Evolutionary conservation across 2,113 vertebrate genomes (phyloP).

Genomic region (Vidua chalybeata): DNA sequence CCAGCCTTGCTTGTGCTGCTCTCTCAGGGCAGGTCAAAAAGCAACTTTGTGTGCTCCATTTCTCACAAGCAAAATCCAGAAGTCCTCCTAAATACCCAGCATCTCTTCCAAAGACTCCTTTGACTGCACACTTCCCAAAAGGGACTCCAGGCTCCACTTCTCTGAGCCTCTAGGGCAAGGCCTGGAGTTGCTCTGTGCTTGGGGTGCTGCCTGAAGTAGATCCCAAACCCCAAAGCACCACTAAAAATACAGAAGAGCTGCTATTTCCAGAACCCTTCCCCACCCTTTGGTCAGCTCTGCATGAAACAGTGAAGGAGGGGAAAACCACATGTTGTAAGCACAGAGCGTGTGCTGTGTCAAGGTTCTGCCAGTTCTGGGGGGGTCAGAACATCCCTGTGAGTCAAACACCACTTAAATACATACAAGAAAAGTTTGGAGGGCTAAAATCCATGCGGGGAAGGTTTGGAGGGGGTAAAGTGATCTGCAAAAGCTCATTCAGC

Average conservation of each 20-base stretch:
- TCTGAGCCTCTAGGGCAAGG: not conserved
- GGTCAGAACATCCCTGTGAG: not conserved
- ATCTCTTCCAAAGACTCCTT: not conserved
- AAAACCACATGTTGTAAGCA: not conserved
- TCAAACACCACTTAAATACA: not conserved
- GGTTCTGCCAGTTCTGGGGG: not conserved
- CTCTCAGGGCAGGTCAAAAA: not conserved
- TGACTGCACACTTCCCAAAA: not conserved
- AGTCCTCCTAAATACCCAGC: not conserved
- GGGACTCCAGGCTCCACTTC: not conserved
- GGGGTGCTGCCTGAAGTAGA: not conserved
- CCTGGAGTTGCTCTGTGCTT: not conserved
- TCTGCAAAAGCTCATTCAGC: not conserved
- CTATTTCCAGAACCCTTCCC: not conserved
- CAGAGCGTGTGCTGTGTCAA: accelerated
- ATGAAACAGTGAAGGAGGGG: not conserved
- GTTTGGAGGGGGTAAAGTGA: not conserved
- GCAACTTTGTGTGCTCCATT: not conserved
- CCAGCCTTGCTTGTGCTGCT: not conserved
- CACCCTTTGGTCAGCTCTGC: not conserved
- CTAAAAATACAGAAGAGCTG: not conserved
- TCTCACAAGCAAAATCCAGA: not conserved
- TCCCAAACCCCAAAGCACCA: not conserved
- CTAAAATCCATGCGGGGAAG: not conserved
- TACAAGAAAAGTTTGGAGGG: too few species aligned